Evolutionary conservation across 2,888 invertebrate genomes (phyloP).

Genomic region (Keiferia lycopersicella): DNA sequence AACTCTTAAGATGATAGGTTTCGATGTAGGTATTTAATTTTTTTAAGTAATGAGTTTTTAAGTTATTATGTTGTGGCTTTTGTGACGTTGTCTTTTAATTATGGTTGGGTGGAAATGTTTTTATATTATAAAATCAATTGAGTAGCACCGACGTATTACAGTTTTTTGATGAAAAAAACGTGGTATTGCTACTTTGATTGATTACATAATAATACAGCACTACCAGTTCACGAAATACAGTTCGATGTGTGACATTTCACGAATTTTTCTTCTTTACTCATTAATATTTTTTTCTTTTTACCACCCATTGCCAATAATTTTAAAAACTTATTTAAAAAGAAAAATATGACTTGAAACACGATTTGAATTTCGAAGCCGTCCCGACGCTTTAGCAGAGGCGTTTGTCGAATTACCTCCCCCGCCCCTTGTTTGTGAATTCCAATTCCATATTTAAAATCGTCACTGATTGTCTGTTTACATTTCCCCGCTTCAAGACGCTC

Average conservation of each 20-base stretch:
- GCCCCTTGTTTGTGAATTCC: constrained; percentile 51
- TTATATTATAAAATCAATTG: too few species aligned
- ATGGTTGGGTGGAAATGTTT: too few species aligned
- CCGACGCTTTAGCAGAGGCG: constrained; percentile 47
- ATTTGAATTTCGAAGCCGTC: constrained; percentile 37
- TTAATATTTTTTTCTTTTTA: too few species aligned
- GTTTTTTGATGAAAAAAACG: too few species aligned
- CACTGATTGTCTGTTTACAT: constrained; percentile 79
- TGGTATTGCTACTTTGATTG: too few species aligned
- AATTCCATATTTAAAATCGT: constrained; percentile 74
- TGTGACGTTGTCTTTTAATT: neutral
- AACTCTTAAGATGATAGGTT: constrained; percentile 30
- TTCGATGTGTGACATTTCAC: too few species aligned
- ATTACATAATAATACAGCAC: too few species aligned
- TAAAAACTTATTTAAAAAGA: neutral
- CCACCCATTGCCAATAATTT: neutral
- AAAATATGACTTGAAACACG: constrained; percentile 30
- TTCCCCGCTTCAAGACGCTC: constrained; percentile 65
- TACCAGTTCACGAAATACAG: too few species aligned
- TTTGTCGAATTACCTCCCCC: constrained; percentile 62
- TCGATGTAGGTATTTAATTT: neutral
- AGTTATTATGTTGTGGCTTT: neutral
- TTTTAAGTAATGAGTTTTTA: constrained; percentile 7
- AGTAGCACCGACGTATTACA: too few species aligned
- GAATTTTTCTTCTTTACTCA: too few species aligned